A percentile compares a stretch with the other conserved stretches of the same genome.
Evolutionary conservation across 2,888 invertebrate genomes (phyloP).

Genomic region (Reticulitermes lucifugus): DNA sequence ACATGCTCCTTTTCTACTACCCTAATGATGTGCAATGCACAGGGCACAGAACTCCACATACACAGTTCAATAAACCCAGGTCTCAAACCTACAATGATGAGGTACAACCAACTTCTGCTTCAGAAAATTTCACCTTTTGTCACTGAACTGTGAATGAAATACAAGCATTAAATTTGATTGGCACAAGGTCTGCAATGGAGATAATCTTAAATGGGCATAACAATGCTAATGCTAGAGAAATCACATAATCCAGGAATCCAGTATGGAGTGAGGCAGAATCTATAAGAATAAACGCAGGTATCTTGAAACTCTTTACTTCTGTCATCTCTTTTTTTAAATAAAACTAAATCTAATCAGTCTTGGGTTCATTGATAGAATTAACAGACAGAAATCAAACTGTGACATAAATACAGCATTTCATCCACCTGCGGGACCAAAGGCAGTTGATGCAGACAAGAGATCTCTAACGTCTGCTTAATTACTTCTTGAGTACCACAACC

Average conservation of each 20-base stretch:
- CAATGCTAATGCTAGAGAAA: not conserved
- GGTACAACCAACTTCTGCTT: not conserved
- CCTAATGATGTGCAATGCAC: too few species aligned
- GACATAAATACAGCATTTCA: not conserved
- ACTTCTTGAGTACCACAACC: too few species aligned
- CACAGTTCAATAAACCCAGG: not conserved
- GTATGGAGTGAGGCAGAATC: not conserved
- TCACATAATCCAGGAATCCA: not conserved
- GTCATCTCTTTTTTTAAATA: not conserved
- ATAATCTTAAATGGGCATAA: too few species aligned
- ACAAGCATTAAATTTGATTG: not conserved
- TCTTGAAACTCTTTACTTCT: not conserved
- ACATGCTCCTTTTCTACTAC: not conserved
- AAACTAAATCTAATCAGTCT: conserved; percentile 40
- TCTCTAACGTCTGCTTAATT: not conserved
- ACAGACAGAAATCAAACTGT: not conserved
- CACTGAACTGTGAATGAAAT: not conserved
- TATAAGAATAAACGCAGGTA: conserved; percentile 1
- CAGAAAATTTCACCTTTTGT: not conserved
- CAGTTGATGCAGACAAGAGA: not conserved
- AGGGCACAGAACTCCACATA: too few species aligned
- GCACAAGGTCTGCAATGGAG: not conserved
- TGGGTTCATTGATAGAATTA: not conserved
- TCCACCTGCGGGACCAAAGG: not conserved
- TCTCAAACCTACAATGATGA: not conserved